These are phyloP conservation scores for Drosophila paramelanica DNA, from an alignment of 2,888 invertebrate genomes.

Conservation along the genomic window DNA sequence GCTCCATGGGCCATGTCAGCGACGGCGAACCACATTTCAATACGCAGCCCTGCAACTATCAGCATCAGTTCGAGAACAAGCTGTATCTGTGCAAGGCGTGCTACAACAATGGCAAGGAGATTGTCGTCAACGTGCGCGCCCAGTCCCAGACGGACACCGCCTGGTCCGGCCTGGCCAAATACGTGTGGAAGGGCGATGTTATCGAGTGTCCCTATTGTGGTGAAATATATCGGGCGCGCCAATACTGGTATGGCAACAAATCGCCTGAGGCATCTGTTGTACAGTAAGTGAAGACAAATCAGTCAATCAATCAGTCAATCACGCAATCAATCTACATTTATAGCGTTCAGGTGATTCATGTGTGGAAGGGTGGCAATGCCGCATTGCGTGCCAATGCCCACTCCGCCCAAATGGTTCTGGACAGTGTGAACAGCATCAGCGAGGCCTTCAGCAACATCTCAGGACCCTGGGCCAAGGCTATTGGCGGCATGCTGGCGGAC, in stretches of 20 bases:
- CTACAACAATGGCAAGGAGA: constrained; percentile 86
- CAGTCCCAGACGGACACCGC: constrained; percentile 85
- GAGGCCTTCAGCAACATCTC: constrained; percentile 88
- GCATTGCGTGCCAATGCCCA: constrained; percentile 86
- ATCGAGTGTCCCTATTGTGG: constrained; percentile 90
- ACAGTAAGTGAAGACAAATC: constrained; percentile 58
- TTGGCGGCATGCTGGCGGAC: constrained; percentile 90
- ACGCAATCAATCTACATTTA: background rate
- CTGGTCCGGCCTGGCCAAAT: constrained; percentile 90
- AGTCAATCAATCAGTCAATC: background rate
- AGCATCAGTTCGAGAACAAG: constrained; percentile 91
- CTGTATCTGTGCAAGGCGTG: constrained; percentile 89
- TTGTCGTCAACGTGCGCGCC: constrained; percentile 74
- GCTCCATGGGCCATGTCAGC: constrained; percentile 89
- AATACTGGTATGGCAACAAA: constrained; percentile 93
- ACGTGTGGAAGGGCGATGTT: constrained; percentile 92
- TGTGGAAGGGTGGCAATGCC: constrained; percentile 88
- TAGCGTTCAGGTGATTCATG: constrained; percentile 88
- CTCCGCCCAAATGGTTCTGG: constrained; percentile 88
- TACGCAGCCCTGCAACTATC: constrained; percentile 86
- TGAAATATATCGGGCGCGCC: constrained; percentile 88
- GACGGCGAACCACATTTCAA: constrained; percentile 87
- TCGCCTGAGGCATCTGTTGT: constrained; percentile 90
- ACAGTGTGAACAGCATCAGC: constrained; percentile 88
- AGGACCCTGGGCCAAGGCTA: constrained; percentile 89